Evolutionary conservation across 2,888 invertebrate species (phyloP).

Genomic region (Drosophila hamatofila): DNA sequence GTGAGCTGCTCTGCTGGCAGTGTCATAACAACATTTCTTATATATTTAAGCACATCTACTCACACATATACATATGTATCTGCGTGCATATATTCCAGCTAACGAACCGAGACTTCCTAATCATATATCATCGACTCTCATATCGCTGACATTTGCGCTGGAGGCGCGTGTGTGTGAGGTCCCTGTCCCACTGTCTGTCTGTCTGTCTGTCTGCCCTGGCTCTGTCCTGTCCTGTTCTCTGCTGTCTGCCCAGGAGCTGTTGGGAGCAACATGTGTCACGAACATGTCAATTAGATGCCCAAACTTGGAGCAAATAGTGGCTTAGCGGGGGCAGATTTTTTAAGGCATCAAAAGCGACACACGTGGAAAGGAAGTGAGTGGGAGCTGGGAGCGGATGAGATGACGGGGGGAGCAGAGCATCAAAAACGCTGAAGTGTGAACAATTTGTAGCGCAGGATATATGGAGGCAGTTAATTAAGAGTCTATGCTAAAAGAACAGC

Average conservation of each 20-base stretch:
- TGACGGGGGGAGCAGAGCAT: constrained; percentile 21
- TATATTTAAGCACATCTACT: constrained; percentile 25
- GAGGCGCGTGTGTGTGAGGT: constrained; percentile 72
- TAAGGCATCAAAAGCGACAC: constrained; percentile 32
- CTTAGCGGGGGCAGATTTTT: constrained; percentile 36
- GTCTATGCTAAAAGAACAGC: constrained; percentile 4
- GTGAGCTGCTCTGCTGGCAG: constrained; percentile 25
- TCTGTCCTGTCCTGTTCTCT: not conserved
- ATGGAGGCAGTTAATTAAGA: constrained; percentile 74
- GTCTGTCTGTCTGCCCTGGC: constrained; percentile 1
- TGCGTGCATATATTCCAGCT: constrained; percentile 42
- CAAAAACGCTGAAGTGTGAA: constrained; percentile 82
- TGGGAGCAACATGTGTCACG: constrained; percentile 76
- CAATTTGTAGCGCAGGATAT: constrained; percentile 75
- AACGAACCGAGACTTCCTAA: constrained; percentile 77
- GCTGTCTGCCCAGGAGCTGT: constrained; percentile 46
- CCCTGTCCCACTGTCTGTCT: constrained; percentile 29
- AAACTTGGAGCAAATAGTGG: constrained; percentile 31
- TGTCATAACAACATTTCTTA: constrained; percentile 67
- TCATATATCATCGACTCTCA: constrained; percentile 77
- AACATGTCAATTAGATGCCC: constrained; percentile 80
- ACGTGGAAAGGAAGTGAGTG: constrained; percentile 56
- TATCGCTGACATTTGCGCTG: constrained; percentile 74
- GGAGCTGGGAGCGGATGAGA: not conserved
- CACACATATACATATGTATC: not conserved